A percentile compares a stretch with the other conserved stretches of the same genome.
These are phyloP conservation scores for Stramonita haemastoma DNA, from an alignment of 2,888 invertebrate genomes.

Conservation along the genomic window DNA sequence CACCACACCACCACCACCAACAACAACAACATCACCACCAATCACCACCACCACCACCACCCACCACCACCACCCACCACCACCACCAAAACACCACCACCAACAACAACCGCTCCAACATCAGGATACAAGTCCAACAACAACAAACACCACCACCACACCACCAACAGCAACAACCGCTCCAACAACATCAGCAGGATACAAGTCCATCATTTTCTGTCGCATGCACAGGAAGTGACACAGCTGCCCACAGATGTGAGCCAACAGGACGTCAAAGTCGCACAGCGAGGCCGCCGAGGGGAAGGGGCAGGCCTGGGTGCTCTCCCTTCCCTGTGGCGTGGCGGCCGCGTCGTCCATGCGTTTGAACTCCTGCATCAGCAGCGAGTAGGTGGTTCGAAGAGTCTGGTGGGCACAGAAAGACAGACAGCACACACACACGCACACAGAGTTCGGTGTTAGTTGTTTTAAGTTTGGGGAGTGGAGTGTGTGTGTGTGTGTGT, in stretches of 20 bases:
- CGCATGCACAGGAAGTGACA: slow-evolving; percentile 82
- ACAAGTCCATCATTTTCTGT: slow-evolving; percentile 84
- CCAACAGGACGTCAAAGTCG: slow-evolving; percentile 78
- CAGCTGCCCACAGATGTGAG: slow-evolving; percentile 82
- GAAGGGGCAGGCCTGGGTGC: background rate
- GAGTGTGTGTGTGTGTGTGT: too few relatives aligned
- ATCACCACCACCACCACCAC: too few relatives aligned
- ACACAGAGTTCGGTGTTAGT: too few relatives aligned
- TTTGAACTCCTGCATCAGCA: slow-evolving; percentile 66
- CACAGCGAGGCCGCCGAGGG: slow-evolving; percentile 49
- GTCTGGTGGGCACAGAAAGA: slow-evolving; percentile 58
- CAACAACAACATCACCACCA: too few relatives aligned
- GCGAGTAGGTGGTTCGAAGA: slow-evolving; percentile 65
- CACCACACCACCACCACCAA: too few relatives aligned
- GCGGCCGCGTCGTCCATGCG: slow-evolving; percentile 68
- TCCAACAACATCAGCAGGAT: slow-evolving; percentile 73
- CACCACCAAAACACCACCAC: too few relatives aligned
- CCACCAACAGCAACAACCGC: too few relatives aligned
- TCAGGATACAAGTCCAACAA: slow-evolving; percentile 83
- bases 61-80: too few relatives aligned
- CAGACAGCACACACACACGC: too few relatives aligned
- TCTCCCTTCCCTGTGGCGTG: background rate
- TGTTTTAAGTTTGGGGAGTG: too few relatives aligned
- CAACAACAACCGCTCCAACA: too few relatives aligned
- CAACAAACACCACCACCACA: too few relatives aligned